A percentile compares a stretch with the other conserved stretches of the same genome.
phyloP scores from a whole-genome alignment of 2,888 invertebrate species.

The Pegoplata infirma region DNA sequence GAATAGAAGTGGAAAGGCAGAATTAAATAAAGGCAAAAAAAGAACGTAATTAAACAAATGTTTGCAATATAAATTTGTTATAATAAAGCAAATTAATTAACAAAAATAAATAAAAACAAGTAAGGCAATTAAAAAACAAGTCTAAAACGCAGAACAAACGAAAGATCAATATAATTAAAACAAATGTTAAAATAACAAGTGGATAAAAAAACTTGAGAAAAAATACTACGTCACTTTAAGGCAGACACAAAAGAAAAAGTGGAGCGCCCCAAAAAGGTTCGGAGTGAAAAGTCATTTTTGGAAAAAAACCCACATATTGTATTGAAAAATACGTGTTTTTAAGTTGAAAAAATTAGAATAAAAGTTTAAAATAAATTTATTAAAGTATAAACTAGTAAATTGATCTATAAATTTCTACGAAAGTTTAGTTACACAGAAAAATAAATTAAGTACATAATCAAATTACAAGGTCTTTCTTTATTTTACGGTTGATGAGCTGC shows the following conservation, averaged over 20 bases:
- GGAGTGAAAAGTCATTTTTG: constrained; percentile 28
- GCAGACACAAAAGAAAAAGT: constrained; percentile 30
- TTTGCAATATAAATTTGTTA: constrained; percentile 2
- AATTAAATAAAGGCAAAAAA: constrained; percentile 22
- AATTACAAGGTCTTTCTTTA: constrained; percentile 52
- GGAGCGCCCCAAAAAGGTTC: constrained; percentile 5
- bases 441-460: constrained; percentile 23
- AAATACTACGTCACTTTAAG: constrained; percentile 53
- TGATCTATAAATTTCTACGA: background rate
- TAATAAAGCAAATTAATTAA: constrained; percentile 9
- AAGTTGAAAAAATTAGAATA: background rate
- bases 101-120: constrained; percentile 1
- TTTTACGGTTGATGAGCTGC: constrained; percentile 27
- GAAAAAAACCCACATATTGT: constrained; percentile 14
- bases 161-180: constrained; percentile 6
- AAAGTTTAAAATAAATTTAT: background rate
- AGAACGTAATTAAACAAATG: constrained; percentile 18
- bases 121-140: constrained; percentile 14
- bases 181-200: background rate
- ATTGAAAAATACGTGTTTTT: background rate
- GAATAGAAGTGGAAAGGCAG: constrained; percentile 21
- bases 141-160: background rate
- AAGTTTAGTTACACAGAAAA: constrained; percentile 12
- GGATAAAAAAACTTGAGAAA: background rate
- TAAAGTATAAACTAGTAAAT: background rate